These are phyloP conservation scores for Odocoileus hemionus DNA, from an alignment of 2,113 vertebrate genomes.

Conservation along the genomic window DNA sequence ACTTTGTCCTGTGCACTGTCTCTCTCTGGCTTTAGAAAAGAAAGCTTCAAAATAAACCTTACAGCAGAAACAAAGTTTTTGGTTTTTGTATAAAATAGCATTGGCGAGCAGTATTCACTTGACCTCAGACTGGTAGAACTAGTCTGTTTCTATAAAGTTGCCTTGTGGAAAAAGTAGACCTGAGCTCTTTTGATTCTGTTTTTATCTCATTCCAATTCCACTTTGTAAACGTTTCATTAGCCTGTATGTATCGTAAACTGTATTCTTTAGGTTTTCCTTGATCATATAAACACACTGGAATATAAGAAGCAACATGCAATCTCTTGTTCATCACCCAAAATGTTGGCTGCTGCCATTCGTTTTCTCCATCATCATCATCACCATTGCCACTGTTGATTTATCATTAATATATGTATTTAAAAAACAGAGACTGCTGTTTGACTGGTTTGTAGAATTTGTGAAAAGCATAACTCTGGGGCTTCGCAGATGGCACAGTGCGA, in stretches of 20 bases:
- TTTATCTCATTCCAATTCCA: not conserved
- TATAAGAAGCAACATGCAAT: not conserved
- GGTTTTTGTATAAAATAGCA: not conserved
- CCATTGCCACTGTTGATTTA: not conserved
- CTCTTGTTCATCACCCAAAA: not conserved
- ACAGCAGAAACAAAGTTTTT: not conserved
- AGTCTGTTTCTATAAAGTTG: not conserved
- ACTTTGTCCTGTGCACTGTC: not conserved
- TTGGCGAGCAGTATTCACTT: not conserved
- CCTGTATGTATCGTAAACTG: not conserved
- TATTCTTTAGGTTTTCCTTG: not conserved
- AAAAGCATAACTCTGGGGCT: not conserved
- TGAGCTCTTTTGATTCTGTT: not conserved
- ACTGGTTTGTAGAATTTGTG: not conserved
- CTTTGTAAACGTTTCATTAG: not conserved
- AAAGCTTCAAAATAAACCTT: not conserved
- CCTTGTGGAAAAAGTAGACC: not conserved
- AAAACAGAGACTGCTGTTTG: not conserved
- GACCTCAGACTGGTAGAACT: not conserved
- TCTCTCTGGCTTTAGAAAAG: not conserved
- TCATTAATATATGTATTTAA: not conserved
- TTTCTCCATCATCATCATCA: not conserved
- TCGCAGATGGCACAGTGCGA: not conserved
- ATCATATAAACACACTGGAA: not conserved
- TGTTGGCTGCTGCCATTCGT: not conserved